A percentile compares a stretch with the other conserved stretches of the same genome.
phyloP scores from a whole-genome alignment of 2,888 invertebrate genomes.

The Oscheius sp. region DNA sequence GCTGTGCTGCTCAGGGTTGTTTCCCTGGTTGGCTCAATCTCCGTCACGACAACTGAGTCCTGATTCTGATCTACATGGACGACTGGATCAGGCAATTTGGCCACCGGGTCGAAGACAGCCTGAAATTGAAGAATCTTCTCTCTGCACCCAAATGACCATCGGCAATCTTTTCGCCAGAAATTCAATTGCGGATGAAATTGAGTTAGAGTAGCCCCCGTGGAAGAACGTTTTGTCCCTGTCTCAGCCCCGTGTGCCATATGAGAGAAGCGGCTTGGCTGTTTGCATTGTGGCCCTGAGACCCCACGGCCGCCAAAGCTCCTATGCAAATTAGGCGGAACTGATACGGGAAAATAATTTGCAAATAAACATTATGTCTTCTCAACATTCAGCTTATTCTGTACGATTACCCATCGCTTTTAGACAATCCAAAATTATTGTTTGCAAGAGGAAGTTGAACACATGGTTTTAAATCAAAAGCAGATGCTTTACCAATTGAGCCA shows the following conservation, averaged over 20 bases:
- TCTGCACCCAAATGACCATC: neutral
- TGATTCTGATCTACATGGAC: conserved; percentile 18
- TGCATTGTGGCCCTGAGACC: conserved; percentile 6
- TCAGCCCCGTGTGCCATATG: conserved; percentile 5
- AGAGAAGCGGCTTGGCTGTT: conserved; percentile 10
- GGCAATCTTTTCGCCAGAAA: neutral
- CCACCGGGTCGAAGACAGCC: conserved; percentile 27
- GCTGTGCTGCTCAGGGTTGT: conserved; percentile 4
- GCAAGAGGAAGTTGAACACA: no score
- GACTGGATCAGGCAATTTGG: conserved; percentile 4
- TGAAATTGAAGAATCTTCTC: no score
- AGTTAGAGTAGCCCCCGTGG: neutral
- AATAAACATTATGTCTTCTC: no score
- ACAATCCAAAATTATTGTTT: no score
- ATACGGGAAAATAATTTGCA: neutral
- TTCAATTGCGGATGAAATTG: neutral
- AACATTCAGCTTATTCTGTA: no score
- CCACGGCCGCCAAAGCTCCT: conserved; percentile 14
- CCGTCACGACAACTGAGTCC: conserved; percentile 11
- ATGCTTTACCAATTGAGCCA: no score
- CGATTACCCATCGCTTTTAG: no score
- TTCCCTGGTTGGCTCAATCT: conserved; percentile 7
- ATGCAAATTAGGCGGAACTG: conserved; percentile 12
- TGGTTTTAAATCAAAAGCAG: no score
- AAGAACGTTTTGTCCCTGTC: neutral